Base-by-base conservation (phyloP, 2,888 invertebrate species). In the Dryomyza anilis region DNA sequence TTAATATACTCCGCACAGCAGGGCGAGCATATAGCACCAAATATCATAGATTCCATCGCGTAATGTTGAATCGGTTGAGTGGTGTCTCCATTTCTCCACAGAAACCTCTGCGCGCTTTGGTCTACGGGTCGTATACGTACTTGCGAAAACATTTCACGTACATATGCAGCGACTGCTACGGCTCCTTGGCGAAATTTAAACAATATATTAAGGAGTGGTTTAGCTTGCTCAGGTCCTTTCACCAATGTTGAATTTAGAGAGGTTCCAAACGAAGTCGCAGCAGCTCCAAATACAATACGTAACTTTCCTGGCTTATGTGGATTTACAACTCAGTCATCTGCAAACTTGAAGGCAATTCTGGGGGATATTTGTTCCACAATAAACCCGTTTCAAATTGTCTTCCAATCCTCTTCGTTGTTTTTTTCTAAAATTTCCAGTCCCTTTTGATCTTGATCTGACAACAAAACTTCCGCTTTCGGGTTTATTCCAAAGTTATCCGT, bases 201-300 rank as follows among this genome's bases (percentile, higher is more conserved):
- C 0, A 69, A 12, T 10, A 67, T 63, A 0, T 10, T 3, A 16
- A 65, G 27, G 0, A 68, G 30, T 0, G 64, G 58, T n/a, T 64
- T 58, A 12, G 59, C 60, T 45, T 67, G 63, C 56, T 80, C 78
- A 1, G 80, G 78, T 2, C 80, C 80, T 30, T 70, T 69, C 2
- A 79, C 60, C 5, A 65, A 12, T 3, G 5, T 14, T 7, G 50
- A 73, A 64, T 79, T 78, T 5, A 79, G 62, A 14, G 69, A 71
- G 3, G 67, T 46, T 4, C 74, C 74, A 4, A 70, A 23, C 3
- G 61, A 66, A 3, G 61, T 67, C 0, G 76, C 77, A 4, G 77
- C 78, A 8, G 79, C 78, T 63, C 79, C 78, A 52, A 70, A 77
- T 1, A 78, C 77, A 1, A 77, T 58, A 12, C 77, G 65, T 5